phyloP scores from a whole-genome alignment of 1,140 invertebrate genomes.

The Eriosoma lanigerum region DNA sequence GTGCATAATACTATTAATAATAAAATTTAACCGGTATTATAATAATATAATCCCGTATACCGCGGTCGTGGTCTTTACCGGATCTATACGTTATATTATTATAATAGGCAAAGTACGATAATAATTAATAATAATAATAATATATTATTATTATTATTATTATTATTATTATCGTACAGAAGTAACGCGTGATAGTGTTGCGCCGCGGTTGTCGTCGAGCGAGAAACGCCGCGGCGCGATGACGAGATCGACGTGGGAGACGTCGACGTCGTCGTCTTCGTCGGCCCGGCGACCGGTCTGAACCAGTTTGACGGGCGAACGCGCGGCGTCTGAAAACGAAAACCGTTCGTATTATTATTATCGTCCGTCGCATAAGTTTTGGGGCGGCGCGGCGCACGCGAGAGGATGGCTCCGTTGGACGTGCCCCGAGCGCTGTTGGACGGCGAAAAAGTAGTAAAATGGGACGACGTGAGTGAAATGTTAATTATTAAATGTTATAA shows the following conservation, averaged over 20 bases:
- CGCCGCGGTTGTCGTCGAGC: not conserved
- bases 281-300: constrained; percentile 30
- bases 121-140: not conserved
- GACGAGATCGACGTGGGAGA: constrained; percentile 29
- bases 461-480: constrained; percentile 34
- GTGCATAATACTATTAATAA: too few relatives aligned
- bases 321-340: constrained; percentile 12
- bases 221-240: not conserved
- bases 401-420: constrained; percentile 25
- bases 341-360: not conserved
- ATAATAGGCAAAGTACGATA: not conserved
- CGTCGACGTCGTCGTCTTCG: constrained; percentile 2
- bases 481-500: not conserved
- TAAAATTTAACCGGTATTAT: not conserved
- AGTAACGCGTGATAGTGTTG: not conserved
- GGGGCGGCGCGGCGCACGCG: not conserved
- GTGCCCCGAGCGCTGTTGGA: constrained; percentile 31
- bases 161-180: too few relatives aligned
- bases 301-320: constrained; percentile 40
- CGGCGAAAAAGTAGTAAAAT: constrained; percentile 49
- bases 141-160: not conserved
- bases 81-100: not conserved
- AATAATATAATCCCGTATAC: not conserved
- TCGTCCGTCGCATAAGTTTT: not conserved
- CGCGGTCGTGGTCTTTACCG: not conserved